These are phyloP conservation scores for Nibea coibor DNA, from an alignment of 2,113 vertebrate species.

Conservation along the genomic window DNA sequence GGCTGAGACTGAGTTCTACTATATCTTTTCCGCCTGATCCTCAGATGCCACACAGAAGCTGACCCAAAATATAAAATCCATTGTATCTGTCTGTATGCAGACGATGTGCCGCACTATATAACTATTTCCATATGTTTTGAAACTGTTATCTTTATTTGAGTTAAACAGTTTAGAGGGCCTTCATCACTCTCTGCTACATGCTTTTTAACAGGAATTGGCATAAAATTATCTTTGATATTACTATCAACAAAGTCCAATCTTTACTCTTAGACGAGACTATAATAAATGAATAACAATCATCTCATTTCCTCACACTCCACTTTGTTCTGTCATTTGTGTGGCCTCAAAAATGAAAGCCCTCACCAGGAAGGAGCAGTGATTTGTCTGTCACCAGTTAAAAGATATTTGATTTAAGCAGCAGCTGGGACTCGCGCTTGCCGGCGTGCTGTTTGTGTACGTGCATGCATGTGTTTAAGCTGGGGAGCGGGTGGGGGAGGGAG, in stretches of 20 bases:
- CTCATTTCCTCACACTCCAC: constrained; percentile 43
- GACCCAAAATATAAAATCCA: constrained; percentile 41
- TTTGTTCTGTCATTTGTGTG: constrained; percentile 55
- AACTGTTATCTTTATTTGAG: neutral
- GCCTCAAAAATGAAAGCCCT: constrained; percentile 27
- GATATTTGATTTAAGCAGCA: constrained; percentile 64
- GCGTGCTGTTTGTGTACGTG: constrained; percentile 51
- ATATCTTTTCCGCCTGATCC: constrained; percentile 34
- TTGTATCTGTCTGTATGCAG: constrained; percentile 12
- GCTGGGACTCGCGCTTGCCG: constrained; percentile 43
- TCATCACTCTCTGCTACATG: neutral
- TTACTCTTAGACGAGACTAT: neutral
- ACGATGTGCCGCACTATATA: neutral
- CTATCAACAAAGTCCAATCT: constrained; percentile 4
- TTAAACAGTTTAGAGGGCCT: neutral
- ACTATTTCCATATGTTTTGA: neutral
- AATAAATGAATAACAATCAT: constrained; percentile 44
- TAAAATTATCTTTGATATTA: neutral
- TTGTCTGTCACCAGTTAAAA: constrained; percentile 62
- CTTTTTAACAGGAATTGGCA: neutral
- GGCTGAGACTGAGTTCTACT: constrained; percentile 40
- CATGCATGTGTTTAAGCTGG: constrained; percentile 53
- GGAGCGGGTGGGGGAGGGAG: constrained; percentile 21
- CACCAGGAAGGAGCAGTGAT: constrained; percentile 55
- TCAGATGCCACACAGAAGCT: constrained; percentile 35